Base-by-base conservation (phyloP, 2,888 invertebrate species). In the Agrilus cyanescens region DNA sequence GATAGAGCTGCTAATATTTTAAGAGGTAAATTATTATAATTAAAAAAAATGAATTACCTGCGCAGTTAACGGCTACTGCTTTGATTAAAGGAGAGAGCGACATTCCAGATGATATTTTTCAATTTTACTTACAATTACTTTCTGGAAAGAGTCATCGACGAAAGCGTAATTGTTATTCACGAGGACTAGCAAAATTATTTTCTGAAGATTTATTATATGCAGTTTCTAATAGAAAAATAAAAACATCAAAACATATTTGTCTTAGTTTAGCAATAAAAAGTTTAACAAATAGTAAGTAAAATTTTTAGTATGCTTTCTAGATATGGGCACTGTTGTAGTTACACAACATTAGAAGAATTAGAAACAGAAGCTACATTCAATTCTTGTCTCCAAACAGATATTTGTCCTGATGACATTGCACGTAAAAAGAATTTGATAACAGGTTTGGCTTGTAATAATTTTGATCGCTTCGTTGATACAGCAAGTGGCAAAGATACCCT, bases 301-400 rank as follows among this genome's bases (percentile, higher is more conserved):
- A 42, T 53, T 35, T 39, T 55, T 10, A 48, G 52, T 32, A 48
- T 53, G 29, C 10, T 50, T 4, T 46, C 47, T 45, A 37, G 41
- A 41, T 53, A 47, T 38, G 53, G 53, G 8, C 52, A 53, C 40
- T 55, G 51, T 40, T 47, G 50, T 32, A 42, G 41, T 36, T 55
- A 55, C 34, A 46, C 43, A 14, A 37, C 32, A 12, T 30, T 55
- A 13, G 51, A 53, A 42, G 51, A 47, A 33, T 41, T 53, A 5
- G 48, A 50, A 37, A 49, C 51, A 18, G 48, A 50, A 44, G 45
- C 37, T 8, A 42, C 41, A 15, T 47, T 46, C 45, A 35, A 43
- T 15, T 38, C 46, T 16, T 15, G 16, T 18, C 13, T 32, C 12
- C 33, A 40, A 16, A 35, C 47, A 14, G 32, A 46, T 5, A 32